phyloP scores from a whole-genome alignment of 2,113 vertebrate species.

The Rhodinocichla rosea region DNA sequence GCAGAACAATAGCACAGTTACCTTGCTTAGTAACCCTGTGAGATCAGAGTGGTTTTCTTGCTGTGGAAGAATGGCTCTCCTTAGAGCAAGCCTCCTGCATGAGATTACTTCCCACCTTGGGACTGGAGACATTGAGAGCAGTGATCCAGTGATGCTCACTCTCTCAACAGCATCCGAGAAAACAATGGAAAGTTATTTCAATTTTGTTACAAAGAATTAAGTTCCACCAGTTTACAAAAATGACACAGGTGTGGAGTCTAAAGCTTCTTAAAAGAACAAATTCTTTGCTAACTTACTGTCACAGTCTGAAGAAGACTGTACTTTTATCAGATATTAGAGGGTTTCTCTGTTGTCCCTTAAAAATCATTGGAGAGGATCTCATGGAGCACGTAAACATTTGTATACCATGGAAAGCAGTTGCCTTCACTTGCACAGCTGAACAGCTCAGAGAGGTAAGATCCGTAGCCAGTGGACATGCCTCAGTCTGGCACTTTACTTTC shows the following conservation, averaged over 20 bases:
- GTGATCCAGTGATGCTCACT: neutral
- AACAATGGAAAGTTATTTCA: neutral
- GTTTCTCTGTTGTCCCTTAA: neutral
- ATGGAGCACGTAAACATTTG: accelerated
- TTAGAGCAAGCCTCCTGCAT: neutral
- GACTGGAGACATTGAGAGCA: neutral
- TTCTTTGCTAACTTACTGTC: neutral
- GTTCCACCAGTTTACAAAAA: neutral
- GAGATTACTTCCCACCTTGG: neutral
- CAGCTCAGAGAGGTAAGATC: neutral
- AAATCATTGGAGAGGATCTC: neutral
- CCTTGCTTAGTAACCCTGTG: neutral
- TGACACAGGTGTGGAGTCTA: neutral
- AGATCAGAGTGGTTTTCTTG: neutral
- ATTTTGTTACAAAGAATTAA: neutral
- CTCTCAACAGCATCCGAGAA: neutral
- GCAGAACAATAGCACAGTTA: neutral
- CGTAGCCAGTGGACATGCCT: neutral
- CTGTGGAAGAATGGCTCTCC: neutral
- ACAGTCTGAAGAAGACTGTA: neutral
- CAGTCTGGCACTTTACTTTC: neutral
- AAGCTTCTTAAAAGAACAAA: neutral
- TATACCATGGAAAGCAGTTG: neutral
- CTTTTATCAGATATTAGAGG: neutral
- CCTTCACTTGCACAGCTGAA: neutral